Evolutionary conservation across 2,113 vertebrate genomes (phyloP).

Genomic region (Centropus unirufus): DNA sequence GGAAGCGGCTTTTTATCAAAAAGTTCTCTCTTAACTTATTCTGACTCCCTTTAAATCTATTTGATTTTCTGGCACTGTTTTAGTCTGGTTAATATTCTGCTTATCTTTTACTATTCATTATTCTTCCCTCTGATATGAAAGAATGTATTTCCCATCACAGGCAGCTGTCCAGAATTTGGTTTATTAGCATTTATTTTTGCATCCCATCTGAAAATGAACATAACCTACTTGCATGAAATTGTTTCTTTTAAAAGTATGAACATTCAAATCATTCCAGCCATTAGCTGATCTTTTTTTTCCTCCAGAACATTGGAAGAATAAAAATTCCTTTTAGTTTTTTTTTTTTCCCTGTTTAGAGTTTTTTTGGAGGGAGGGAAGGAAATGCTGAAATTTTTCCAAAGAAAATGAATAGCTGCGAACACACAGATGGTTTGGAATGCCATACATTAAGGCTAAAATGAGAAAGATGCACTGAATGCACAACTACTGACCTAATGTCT

Average conservation of each 20-base stretch:
- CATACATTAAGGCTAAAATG: neutral
- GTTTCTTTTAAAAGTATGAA: neutral
- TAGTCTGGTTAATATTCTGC: neutral
- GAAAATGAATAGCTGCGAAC: neutral
- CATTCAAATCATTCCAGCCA: neutral
- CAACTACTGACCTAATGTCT: neutral
- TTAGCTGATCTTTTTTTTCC: neutral
- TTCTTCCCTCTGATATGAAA: neutral
- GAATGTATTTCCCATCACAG: neutral
- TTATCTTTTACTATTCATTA: neutral
- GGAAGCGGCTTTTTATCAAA: fast-evolving
- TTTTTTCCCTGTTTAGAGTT: neutral
- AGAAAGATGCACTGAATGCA: neutral
- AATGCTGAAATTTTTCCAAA: neutral
- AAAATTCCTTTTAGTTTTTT: neutral
- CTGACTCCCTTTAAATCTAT: neutral
- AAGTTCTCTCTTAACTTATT: neutral
- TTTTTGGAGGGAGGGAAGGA: neutral
- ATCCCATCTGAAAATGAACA: neutral
- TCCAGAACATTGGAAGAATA: neutral
- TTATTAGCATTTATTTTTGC: neutral
- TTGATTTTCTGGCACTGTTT: neutral
- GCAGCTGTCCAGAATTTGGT: neutral
- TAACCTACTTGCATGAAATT: neutral
- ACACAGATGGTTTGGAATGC: neutral